A percentile compares a stretch with the other conserved stretches of the same genome.
phyloP scores from a whole-genome alignment of 2,888 invertebrate species.

The Eupelmus urozonus region DNA sequence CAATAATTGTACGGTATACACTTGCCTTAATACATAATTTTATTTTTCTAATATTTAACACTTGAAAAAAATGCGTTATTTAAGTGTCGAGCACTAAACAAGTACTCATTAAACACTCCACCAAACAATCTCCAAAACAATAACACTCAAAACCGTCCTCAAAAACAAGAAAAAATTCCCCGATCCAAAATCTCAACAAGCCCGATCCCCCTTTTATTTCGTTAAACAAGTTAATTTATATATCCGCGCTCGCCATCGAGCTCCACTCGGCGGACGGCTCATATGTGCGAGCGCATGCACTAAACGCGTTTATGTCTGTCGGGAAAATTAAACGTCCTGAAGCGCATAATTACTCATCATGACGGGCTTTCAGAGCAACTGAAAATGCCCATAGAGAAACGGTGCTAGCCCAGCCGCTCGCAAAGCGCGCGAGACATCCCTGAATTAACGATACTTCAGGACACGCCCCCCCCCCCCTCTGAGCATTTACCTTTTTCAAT shows the following conservation, averaged over 20 bases:
- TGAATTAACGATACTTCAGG: conserved; percentile 48
- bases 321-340: conserved; percentile 55
- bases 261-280: too few species aligned
- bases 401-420: too few species aligned
- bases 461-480: neutral
- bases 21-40: too few species aligned
- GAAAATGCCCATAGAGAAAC: conserved; percentile 43
- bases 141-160: too few species aligned
- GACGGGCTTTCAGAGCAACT: conserved; percentile 48
- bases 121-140: too few species aligned
- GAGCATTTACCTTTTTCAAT: neutral
- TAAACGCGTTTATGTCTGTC: conserved; percentile 54
- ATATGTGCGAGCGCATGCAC: conserved; percentile 42
- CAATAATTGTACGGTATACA: too few species aligned
- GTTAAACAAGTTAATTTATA: conserved; percentile 39
- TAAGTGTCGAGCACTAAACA: too few species aligned
- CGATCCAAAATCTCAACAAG: too few species aligned
- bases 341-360: conserved; percentile 59
- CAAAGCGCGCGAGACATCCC: conserved; percentile 35
- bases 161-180: too few species aligned
- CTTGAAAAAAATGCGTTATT: too few species aligned
- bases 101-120: too few species aligned
- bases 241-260: conserved; percentile 27
- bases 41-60: too few species aligned
- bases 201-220: conserved; percentile 11